phyloP scores from a whole-genome alignment of 2,797 vertebrate species.

The Phrynocephalus forsythii region DNA sequence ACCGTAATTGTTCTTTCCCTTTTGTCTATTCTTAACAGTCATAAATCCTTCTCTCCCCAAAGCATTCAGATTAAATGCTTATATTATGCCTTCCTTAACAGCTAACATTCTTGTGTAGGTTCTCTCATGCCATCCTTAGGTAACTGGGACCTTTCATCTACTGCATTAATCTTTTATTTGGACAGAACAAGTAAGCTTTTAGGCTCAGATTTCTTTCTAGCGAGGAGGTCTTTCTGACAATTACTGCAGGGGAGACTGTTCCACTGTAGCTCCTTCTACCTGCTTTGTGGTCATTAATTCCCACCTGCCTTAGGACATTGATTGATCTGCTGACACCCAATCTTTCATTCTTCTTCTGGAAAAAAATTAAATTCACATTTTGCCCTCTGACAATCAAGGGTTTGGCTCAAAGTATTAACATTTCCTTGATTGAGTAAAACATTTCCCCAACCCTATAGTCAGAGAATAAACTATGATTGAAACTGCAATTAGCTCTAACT shows the following conservation, averaged over 20 bases:
- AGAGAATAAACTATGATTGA: slow-evolving; percentile 24
- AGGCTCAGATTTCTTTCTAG: background rate
- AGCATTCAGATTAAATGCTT: background rate
- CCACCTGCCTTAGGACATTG: background rate
- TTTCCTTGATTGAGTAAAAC: background rate
- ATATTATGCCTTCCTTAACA: background rate
- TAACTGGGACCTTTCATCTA: background rate
- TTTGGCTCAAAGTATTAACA: background rate
- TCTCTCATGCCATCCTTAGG: background rate
- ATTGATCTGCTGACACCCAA: slow-evolving; percentile 17
- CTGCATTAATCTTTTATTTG: background rate
- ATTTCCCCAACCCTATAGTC: background rate
- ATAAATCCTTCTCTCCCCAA: background rate
- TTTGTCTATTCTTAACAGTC: background rate
- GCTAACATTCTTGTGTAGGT: background rate
- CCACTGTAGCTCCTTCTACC: background rate
- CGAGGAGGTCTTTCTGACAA: background rate
- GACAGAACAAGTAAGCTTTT: background rate
- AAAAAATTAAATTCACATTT: slow-evolving; percentile 23
- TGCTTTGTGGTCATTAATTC: slow-evolving; percentile 1
- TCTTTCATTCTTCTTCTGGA: slow-evolving; percentile 26
- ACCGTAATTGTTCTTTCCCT: background rate
- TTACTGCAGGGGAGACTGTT: background rate
- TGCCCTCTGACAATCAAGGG: slow-evolving; percentile 4
- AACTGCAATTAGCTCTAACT: background rate